Conservation (phyloP, 2,888 invertebrate genomes). For the Melangyna quadrimaculata region DNA sequence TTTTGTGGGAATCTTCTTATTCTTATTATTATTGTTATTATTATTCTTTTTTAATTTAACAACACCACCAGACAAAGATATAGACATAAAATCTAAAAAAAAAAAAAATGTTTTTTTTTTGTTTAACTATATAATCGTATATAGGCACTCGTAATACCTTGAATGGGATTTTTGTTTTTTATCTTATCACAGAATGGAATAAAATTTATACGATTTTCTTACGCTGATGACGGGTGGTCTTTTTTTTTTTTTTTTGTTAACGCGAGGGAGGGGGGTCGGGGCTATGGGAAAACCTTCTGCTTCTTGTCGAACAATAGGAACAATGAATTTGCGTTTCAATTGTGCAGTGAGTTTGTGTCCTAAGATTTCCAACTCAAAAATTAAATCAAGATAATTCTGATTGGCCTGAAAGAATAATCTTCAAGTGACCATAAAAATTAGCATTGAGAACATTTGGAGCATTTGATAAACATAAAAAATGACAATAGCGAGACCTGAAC, state of each 20-base stretch:
- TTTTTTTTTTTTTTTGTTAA: background rate
- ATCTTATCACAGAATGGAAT: slow-evolving; percentile 8
- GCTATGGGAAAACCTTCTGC: background rate
- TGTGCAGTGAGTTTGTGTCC: background rate
- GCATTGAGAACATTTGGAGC: background rate
- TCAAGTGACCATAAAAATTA: background rate
- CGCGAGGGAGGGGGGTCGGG: too few relatives aligned
- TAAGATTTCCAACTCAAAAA: background rate
- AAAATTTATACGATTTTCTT: background rate
- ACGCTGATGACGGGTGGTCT: background rate
- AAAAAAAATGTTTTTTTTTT: slow-evolving; percentile 47
- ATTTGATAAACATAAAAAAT: too few relatives aligned
- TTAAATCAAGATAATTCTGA: background rate
- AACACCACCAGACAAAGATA: slow-evolving; percentile 6
- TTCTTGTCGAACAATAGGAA: background rate
- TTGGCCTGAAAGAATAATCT: background rate
- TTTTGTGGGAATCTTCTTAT: slow-evolving; percentile 14
- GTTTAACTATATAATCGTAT: too few relatives aligned
- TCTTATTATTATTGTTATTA: background rate
- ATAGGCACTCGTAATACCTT: slow-evolving; percentile 18
- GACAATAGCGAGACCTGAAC: background rate
- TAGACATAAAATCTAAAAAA: slow-evolving; percentile 26
- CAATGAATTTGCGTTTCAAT: background rate
- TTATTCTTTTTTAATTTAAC: background rate
- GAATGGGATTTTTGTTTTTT: slow-evolving; percentile 35